Evolutionary conservation across 2,888 invertebrate species (phyloP).

Genomic region (Slavum lentiscoides): DNA sequence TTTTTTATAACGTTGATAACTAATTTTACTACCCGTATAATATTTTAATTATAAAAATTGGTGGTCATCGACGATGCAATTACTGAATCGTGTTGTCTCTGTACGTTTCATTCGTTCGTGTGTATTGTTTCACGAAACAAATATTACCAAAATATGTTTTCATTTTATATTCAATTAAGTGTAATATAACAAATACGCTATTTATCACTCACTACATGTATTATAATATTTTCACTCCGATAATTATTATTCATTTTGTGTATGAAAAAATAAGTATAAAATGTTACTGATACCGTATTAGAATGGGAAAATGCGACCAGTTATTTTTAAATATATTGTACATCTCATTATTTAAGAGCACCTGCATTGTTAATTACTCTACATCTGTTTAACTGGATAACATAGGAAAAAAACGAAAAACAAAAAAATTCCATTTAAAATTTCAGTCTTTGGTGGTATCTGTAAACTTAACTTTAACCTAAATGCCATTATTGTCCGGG

Average conservation of each 20-base stretch:
- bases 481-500: background rate
- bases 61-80: background rate
- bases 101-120: background rate
- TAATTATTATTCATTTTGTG: background rate
- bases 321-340: background rate
- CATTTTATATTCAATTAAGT: background rate
- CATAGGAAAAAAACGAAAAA: too few relatives aligned
- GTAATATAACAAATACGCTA: conserved; percentile 3
- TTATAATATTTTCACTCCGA: conserved; percentile 9
- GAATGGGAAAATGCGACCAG: background rate
- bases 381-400: too few relatives aligned
- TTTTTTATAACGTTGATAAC: conserved; percentile 24
- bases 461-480: background rate
- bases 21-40: conserved; percentile 19
- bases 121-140: conserved; percentile 1
- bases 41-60: conserved; percentile 13
- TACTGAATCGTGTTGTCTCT: conserved; percentile 10
- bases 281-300: background rate
- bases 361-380: too few relatives aligned
- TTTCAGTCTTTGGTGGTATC: background rate
- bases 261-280: background rate
- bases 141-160: background rate
- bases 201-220: background rate
- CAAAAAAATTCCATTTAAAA: background rate
- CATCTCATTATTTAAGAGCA: too few relatives aligned